phyloP scores from a whole-genome alignment of 2,797 vertebrate genomes.

The Sciurus vulgaris region DNA sequence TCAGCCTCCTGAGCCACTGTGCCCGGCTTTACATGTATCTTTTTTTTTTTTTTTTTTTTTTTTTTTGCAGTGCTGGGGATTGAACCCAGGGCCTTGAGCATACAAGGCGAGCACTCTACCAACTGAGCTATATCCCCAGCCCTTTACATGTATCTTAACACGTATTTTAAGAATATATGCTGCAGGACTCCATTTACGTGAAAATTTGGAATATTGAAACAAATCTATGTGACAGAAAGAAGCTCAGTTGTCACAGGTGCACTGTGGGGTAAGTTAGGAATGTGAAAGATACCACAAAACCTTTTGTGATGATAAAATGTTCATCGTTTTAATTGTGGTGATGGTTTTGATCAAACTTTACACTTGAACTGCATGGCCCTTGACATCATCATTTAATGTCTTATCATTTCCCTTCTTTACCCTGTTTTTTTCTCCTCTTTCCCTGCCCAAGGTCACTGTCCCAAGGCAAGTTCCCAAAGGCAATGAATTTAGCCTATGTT shows the following conservation, averaged over 20 bases:
- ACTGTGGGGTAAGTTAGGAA: neutral
- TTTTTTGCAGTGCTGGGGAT: too few relatives aligned
- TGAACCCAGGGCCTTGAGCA: too few relatives aligned
- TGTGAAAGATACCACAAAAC: neutral
- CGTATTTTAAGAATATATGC: neutral
- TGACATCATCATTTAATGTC: neutral
- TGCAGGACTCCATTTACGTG: neutral
- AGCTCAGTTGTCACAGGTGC: neutral
- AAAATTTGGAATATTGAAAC: neutral
- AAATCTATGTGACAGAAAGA: neutral
- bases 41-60: too few relatives aligned
- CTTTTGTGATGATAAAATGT: neutral
- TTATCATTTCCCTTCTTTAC: neutral
- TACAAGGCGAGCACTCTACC: too few relatives aligned
- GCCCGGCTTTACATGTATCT: neutral
- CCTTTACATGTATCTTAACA: neutral
- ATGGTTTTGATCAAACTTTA: neutral
- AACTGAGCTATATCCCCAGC: too few relatives aligned
- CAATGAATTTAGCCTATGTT: neutral
- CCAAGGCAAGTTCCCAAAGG: constrained; percentile 10
- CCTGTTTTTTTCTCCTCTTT: neutral
- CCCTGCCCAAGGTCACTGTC: neutral
- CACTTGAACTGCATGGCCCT: neutral
- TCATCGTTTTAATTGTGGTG: too few relatives aligned
- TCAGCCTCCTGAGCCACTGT: too few relatives aligned